These are phyloP conservation scores for Malacoraja senta DNA, from an alignment of 2,797 vertebrate species.

Conservation along the genomic window DNA sequence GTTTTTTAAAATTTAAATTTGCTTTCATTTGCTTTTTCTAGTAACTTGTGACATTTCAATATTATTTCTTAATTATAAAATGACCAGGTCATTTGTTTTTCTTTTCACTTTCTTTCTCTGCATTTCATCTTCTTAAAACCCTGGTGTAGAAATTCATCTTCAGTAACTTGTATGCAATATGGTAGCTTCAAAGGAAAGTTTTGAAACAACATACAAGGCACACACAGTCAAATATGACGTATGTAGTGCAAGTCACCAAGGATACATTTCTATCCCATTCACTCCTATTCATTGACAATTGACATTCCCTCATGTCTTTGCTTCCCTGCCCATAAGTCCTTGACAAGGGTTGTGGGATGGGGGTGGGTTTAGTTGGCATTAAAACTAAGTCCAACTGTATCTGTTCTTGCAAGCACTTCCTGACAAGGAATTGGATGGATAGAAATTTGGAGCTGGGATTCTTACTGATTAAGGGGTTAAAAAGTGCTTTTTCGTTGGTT, in stretches of 20 bases:
- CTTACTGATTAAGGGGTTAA: neutral
- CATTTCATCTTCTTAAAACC: neutral
- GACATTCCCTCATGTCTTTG: too few species aligned
- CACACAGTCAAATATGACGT: too few species aligned
- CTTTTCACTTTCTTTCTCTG: neutral
- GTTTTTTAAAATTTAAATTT: neutral
- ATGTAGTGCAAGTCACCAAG: too few species aligned
- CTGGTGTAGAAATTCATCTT: too few species aligned
- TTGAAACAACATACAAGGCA: too few species aligned
- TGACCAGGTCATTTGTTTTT: neutral
- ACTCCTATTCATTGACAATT: neutral
- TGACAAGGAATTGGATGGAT: neutral
- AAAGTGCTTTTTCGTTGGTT: too few species aligned
- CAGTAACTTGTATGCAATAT: too few species aligned
- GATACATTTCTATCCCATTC: too few species aligned
- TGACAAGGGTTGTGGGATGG: neutral
- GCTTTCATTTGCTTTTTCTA: neutral
- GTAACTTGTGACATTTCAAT: neutral
- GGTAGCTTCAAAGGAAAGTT: too few species aligned
- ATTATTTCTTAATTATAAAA: neutral
- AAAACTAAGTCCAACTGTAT: neutral
- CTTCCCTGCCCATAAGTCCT: neutral
- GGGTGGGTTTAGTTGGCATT: too few species aligned
- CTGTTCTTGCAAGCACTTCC: neutral
- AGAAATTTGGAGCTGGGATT: neutral